phyloP scores from a whole-genome alignment of 2,888 invertebrate species.

The Anodontia alba region DNA sequence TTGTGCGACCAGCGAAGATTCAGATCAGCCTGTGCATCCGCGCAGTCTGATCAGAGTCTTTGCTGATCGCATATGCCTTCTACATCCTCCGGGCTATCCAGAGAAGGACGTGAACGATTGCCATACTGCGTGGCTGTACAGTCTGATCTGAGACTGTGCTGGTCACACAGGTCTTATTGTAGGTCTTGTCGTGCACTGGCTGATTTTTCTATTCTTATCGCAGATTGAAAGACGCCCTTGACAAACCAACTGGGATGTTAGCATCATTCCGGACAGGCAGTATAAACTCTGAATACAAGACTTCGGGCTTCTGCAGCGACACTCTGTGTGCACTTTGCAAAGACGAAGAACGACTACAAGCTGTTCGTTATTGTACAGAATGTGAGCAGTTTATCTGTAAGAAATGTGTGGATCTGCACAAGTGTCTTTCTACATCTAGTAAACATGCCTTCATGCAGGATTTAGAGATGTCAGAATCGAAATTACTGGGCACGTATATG shows the following conservation, averaged over 20 bases:
- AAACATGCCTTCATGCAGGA: background rate
- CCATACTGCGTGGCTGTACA: background rate
- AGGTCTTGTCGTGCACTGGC: no score
- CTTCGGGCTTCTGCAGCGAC: background rate
- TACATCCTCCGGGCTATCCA: no score
- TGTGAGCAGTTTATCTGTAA: background rate
- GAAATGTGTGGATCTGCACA: background rate
- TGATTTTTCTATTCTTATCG: background rate
- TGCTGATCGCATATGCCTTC: background rate
- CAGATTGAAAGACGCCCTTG: background rate
- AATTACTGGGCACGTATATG: background rate
- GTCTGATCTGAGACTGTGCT: no score
- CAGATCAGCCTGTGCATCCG: background rate
- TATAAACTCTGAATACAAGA: background rate
- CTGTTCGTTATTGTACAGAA: background rate
- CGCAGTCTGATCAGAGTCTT: background rate
- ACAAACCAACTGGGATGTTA: background rate
- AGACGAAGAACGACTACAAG: background rate
- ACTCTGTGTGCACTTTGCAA: background rate
- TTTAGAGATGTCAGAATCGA: background rate
- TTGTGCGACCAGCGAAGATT: no score
- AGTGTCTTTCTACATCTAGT: no score
- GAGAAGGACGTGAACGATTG: no score
- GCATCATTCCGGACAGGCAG: background rate
- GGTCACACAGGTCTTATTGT: no score